Evolutionary conservation across 1,140 invertebrate genomes (phyloP).

Genomic region (Bombus sibiricus): DNA sequence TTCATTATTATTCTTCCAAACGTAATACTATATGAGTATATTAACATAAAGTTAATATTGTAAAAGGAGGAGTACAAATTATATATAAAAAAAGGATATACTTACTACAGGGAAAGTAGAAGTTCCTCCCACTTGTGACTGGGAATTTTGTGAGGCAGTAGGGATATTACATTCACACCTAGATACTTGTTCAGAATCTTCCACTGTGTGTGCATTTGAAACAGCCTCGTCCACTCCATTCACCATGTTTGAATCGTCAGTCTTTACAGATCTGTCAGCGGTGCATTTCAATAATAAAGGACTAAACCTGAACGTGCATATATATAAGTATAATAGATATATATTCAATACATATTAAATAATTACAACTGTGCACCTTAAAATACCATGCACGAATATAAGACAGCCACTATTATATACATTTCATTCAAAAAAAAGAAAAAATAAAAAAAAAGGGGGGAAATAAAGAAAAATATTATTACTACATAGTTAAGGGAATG

Average conservation of each 20-base stretch:
- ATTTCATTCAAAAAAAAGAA: constrained; percentile 29
- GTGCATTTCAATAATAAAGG: constrained; percentile 77
- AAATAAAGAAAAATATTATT: not conserved
- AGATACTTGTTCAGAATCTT: constrained; percentile 77
- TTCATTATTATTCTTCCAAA: not conserved
- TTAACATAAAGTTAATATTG: not conserved
- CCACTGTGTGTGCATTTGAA: constrained; percentile 76
- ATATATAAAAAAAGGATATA: constrained; percentile 37
- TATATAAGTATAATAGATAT: constrained; percentile 55
- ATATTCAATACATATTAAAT: constrained; percentile 44
- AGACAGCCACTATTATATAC: constrained; percentile 41
- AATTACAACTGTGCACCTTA: constrained; percentile 47
- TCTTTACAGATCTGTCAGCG: constrained; percentile 82
- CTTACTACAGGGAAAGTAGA: constrained; percentile 79
- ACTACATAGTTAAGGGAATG: constrained; percentile 46
- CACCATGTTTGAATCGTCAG: constrained; percentile 82
- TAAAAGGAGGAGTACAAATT: not conserved
- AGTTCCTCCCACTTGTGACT: constrained; percentile 78
- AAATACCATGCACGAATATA: constrained; percentile 56
- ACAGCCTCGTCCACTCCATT: constrained; percentile 81
- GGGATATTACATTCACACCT: constrained; percentile 80
- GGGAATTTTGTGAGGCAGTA: constrained; percentile 78
- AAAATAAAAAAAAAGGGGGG: not conserved
- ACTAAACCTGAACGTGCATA: constrained; percentile 70
- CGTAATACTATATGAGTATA: no score